phyloP scores from a whole-genome alignment of 2,113 vertebrate species.

The Pontoporia blainvillei region DNA sequence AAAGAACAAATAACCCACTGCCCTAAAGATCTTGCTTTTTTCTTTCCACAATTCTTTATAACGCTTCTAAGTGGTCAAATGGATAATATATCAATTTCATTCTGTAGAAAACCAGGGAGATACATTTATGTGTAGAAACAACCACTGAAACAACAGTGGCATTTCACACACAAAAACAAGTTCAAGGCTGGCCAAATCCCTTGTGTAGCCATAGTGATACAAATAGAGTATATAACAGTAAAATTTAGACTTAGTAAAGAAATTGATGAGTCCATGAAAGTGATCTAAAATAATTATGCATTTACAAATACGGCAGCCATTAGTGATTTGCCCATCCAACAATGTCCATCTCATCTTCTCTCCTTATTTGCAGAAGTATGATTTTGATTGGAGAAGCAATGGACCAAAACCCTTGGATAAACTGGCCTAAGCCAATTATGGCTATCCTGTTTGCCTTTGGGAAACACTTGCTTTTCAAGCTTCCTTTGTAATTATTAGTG shows the following conservation, averaged over 20 bases:
- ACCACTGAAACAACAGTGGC: not conserved
- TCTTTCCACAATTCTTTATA: not conserved
- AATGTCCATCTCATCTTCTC: fast-evolving
- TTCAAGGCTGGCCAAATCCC: not conserved
- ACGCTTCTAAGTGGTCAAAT: constrained; percentile 4
- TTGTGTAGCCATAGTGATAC: not conserved
- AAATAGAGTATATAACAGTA: not conserved
- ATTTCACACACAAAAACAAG: not conserved
- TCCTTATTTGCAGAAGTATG: not conserved
- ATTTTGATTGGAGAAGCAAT: not conserved
- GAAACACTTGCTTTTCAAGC: not conserved
- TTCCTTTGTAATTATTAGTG: not conserved
- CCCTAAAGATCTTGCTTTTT: not conserved
- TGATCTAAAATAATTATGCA: not conserved
- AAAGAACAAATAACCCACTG: constrained; percentile 17
- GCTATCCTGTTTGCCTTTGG: not conserved
- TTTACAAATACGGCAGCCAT: not conserved
- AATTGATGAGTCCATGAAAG: no score
- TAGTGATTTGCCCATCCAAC: fast-evolving
- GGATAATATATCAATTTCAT: not conserved
- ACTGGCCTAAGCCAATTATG: not conserved
- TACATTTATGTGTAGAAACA: not conserved
- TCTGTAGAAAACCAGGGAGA: not conserved
- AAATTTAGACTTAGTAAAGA: not conserved
- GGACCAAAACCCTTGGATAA: not conserved